A percentile compares a stretch with the other conserved stretches of the same genome.
These are phyloP conservation scores for Bucco capensis DNA, from an alignment of 2,113 vertebrate species.

Conservation along the genomic window DNA sequence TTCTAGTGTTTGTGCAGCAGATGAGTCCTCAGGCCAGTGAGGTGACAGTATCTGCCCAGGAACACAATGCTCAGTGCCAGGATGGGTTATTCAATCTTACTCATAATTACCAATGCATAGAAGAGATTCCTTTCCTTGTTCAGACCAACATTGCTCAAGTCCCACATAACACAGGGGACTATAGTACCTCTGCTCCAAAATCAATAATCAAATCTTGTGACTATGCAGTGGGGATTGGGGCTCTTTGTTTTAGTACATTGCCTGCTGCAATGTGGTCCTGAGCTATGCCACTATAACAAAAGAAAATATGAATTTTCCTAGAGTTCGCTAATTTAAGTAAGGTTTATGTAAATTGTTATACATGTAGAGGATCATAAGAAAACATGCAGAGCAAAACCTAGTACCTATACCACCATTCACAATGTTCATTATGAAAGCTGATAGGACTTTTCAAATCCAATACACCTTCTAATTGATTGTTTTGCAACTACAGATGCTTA, in stretches of 20 bases:
- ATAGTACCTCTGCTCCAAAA: neutral
- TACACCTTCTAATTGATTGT: neutral
- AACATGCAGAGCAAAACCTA: neutral
- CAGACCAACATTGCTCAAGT: neutral
- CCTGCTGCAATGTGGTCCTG: neutral
- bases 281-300: neutral
- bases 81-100: fast-evolving
- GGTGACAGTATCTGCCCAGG: neutral
- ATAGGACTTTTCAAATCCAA: neutral
- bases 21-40: neutral
- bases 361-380: neutral
- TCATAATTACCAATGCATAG: neutral
- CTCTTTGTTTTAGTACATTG: neutral
- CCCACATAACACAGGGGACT: neutral
- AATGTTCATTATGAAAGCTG: neutral
- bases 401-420: neutral
- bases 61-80: neutral
- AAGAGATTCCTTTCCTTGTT: neutral
- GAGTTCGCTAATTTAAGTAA: conserved; percentile 51
- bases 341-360: neutral
- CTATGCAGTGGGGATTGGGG: neutral
- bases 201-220: neutral
- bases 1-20: neutral
- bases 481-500: neutral
- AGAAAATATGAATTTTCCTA: neutral